A percentile compares a stretch with the other conserved stretches of the same genome.
phyloP scores from a whole-genome alignment of 2,113 vertebrate species.

The Psittacara wagleri region DNA sequence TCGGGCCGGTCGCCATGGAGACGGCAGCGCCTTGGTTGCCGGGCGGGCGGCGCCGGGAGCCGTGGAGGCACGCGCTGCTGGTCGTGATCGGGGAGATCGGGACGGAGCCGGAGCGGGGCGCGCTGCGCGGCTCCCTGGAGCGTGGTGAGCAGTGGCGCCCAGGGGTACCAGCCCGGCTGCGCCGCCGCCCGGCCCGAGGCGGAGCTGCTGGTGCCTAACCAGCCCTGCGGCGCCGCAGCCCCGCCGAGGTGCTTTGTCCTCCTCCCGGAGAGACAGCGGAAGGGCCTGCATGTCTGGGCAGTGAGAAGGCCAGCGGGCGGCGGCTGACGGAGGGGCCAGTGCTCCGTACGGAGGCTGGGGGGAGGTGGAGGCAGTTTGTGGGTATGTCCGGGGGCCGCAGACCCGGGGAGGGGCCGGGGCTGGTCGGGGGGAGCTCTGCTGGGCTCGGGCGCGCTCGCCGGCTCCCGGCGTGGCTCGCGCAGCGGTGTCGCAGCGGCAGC shows the following conservation, averaged over 20 bases:
- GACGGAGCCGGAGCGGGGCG: slow-evolving; percentile 79
- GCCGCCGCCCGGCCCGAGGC: not conserved
- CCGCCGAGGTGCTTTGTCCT: not conserved
- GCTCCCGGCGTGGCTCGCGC: not conserved
- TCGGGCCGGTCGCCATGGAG: slow-evolving; percentile 85
- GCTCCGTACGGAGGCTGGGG: not conserved
- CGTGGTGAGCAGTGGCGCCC: slow-evolving; percentile 75
- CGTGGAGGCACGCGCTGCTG: slow-evolving; percentile 80
- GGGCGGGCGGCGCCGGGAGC: slow-evolving; percentile 44
- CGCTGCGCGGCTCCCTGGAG: slow-evolving; percentile 81
- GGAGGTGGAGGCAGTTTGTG: not conserved
- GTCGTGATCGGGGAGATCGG: slow-evolving; percentile 86
- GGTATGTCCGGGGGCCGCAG: not conserved
- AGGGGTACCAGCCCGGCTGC: not conserved
- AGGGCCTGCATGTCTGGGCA: not conserved
- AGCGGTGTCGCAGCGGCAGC: not conserved
- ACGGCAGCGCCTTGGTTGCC: slow-evolving; percentile 66
- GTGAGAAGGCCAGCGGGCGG: not conserved
- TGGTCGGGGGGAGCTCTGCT: not conserved
- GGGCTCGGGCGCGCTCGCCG: not conserved
- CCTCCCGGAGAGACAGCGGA: not conserved
- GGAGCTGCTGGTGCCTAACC: not conserved
- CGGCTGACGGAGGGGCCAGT: not conserved
- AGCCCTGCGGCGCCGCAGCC: not conserved
- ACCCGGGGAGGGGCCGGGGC: not conserved